These are phyloP conservation scores for Drosophila falleni DNA, from an alignment of 2,888 invertebrate species.

Conservation along the genomic window DNA sequence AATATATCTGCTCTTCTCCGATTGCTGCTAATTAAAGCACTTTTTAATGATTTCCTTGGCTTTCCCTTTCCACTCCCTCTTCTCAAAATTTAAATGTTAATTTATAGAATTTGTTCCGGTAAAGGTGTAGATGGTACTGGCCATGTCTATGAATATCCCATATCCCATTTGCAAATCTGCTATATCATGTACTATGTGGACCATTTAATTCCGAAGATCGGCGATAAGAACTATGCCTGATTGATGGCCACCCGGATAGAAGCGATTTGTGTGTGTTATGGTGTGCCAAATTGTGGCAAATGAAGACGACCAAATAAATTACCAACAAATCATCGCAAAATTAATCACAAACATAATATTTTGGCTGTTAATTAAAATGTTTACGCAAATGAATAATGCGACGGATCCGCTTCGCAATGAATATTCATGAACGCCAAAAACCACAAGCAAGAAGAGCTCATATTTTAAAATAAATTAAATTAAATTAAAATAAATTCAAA, in stretches of 20 bases:
- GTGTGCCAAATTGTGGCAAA: conserved; percentile 25
- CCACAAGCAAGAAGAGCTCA: conserved; percentile 8
- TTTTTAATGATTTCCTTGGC: conserved; percentile 34
- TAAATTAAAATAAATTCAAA: conserved; percentile 72
- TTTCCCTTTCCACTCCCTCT: neutral
- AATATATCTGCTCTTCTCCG: conserved; percentile 9
- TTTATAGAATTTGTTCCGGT: conserved; percentile 65
- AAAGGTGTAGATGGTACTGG: conserved; percentile 14
- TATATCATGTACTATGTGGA: conserved; percentile 24
- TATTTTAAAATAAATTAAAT: conserved; percentile 70
- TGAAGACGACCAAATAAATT: conserved; percentile 63
- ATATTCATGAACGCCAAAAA: conserved; percentile 60
- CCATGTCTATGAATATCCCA: conserved; percentile 11
- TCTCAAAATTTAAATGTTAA: conserved; percentile 39
- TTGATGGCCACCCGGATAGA: conserved; percentile 52
- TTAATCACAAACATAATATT: conserved; percentile 67
- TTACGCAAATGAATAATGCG: conserved; percentile 67
- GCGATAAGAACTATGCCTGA: conserved; percentile 41
- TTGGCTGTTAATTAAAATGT: conserved; percentile 75
- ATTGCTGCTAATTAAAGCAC: conserved; percentile 64
- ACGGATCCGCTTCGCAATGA: conserved; percentile 56
- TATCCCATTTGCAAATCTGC: conserved; percentile 34
- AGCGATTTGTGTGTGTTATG: conserved; percentile 13
- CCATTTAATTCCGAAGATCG: conserved; percentile 25
- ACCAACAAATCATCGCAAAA: conserved; percentile 67